Conservation (phyloP, 2,797 vertebrate genomes). For the Monodelphis domestica region DNA sequence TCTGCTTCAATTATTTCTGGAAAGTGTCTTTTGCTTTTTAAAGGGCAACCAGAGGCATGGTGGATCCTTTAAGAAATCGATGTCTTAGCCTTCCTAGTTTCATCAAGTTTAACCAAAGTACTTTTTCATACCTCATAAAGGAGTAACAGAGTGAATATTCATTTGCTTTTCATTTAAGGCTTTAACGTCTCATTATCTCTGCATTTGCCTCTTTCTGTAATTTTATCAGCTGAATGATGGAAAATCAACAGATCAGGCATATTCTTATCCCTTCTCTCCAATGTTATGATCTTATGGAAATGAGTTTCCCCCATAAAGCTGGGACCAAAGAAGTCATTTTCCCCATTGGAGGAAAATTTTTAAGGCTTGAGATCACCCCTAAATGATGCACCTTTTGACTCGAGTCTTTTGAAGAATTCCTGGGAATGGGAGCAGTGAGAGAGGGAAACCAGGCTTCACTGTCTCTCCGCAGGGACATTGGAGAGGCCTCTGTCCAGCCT, state of each 20-base stretch:
- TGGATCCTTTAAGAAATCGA: background rate
- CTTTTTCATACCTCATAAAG: background rate
- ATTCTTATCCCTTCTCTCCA: background rate
- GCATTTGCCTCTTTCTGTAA: background rate
- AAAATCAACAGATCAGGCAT: background rate
- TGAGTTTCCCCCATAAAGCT: background rate
- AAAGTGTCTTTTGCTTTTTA: background rate
- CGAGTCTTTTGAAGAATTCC: background rate
- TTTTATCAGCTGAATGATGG: background rate
- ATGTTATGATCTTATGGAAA: background rate
- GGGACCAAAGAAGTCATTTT: background rate
- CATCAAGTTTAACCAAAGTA: background rate
- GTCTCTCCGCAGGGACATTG: background rate
- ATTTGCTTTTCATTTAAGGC: background rate
- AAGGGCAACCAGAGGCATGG: background rate
- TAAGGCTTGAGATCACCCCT: background rate
- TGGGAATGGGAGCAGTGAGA: background rate
- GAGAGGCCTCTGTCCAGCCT: conserved; percentile 52
- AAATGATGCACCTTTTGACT: background rate
- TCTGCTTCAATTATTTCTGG: background rate
- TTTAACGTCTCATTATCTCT: background rate
- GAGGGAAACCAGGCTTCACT: background rate
- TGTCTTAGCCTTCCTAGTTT: background rate
- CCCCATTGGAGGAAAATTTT: background rate
- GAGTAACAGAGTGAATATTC: background rate